Conservation (phyloP, 2,797 vertebrate species). For the Poeciliopsis turneri region DNA sequence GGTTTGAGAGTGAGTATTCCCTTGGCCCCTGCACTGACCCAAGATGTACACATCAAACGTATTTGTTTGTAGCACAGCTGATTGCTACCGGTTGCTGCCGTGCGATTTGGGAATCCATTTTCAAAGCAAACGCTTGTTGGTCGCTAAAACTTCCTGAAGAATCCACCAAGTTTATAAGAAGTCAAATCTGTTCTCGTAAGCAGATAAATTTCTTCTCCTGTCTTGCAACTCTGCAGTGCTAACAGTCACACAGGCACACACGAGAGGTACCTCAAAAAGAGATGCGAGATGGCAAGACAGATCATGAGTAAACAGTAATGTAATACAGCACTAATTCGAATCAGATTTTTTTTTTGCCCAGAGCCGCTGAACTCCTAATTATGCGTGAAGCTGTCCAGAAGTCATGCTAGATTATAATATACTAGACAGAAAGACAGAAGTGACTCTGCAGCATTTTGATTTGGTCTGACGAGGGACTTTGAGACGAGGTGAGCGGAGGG, state of each 20-base stretch:
- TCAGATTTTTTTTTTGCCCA: constrained; percentile 77
- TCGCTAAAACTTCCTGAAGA: constrained; percentile 18
- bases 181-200: constrained; percentile 7
- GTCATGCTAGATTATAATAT: constrained; percentile 76
- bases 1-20: constrained; percentile 70
- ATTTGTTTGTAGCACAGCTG: constrained; percentile 61
- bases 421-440: constrained; percentile 64
- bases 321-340: constrained; percentile 79
- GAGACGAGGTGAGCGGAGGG: constrained; percentile 49
- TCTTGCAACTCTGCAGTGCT: constrained; percentile 31
- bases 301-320: constrained; percentile 76
- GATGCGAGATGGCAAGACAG: constrained; percentile 64
- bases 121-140: constrained; percentile 34
- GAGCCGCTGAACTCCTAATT: constrained; percentile 77
- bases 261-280: constrained; percentile 38
- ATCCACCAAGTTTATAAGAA: constrained; percentile 15
- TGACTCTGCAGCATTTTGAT: constrained; percentile 71
- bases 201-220: constrained; percentile 35
- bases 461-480: constrained; percentile 64
- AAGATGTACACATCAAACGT: constrained; percentile 69
- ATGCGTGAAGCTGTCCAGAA: constrained; percentile 80
- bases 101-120: constrained; percentile 44
- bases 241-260: constrained; percentile 38
- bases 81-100: constrained; percentile 57
- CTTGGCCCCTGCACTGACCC: constrained; percentile 61